Base-by-base conservation (phyloP, 2,888 invertebrate species). In the Macaria notata region DNA sequence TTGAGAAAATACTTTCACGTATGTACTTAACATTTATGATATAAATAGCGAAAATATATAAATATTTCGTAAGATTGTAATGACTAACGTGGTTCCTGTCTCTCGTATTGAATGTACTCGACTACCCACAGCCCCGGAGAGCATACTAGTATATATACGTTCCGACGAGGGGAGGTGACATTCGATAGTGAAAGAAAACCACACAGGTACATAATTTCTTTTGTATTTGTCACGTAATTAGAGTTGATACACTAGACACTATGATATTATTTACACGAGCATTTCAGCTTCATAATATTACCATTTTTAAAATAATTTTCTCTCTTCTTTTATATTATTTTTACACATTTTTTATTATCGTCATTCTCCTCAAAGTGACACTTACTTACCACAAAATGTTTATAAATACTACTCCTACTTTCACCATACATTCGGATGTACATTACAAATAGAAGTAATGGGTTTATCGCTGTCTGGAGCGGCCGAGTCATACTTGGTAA, bases 151-250 rank as follows among this genome's bases (percentile, higher is more conserved):
- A n/a, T n/a, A n/a, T n/a, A n/a, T n/a, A 2, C 19, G 19, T 19
- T 19, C 19, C 19, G 19, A 19, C 19, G 19, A 19, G 19, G 19
- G 19, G 19, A 19, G 19, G 19, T 19, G 59, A 66, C 54, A 61
- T 63, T 66, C 61, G 69, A 60, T 7, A 36, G 0, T 36, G 33
- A 36, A 36, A 36, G 42, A 56, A 65, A 62, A 62, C 54, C 36
- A 56, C 55, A 56, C 41, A 19, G 7, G 4, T 8, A 55, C 74
- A 75, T 78, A 78, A 78, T 80, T 82, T 75, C 52, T 49, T 78
- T 77, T 86, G 88, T 90, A 89, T 89, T 89, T 85, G 86, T 90
- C 89, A 86, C 86, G 85, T 63, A 86, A 87, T 84, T 84, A 86
- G 81, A 87, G 82, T 86, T 88, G 85, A 86, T 89, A 88, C 84